These are phyloP conservation scores for Bombyx huttoni DNA, from an alignment of 2,888 invertebrate genomes.

Conservation along the genomic window DNA sequence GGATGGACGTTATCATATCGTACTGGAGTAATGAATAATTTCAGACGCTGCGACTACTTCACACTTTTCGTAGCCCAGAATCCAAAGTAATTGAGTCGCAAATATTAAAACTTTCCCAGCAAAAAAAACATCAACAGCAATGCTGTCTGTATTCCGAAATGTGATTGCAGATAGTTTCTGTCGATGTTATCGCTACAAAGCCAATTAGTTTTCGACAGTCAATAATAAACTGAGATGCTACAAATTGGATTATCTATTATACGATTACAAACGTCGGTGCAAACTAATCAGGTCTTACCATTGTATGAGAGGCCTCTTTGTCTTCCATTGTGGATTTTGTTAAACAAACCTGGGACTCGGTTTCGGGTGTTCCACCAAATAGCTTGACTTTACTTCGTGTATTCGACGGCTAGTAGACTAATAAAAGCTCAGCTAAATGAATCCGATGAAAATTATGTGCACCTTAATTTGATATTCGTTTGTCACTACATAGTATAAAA, in stretches of 20 bases:
- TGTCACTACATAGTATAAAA: too few relatives aligned
- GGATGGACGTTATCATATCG: too few relatives aligned
- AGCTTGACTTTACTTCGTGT: constrained; percentile 9
- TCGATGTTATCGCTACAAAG: constrained; percentile 12
- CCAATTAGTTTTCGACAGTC: constrained; percentile 20
- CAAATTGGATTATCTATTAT: constrained; percentile 39
- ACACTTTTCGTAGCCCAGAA: too few relatives aligned
- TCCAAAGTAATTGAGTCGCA: too few relatives aligned
- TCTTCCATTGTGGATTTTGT: constrained; percentile 16
- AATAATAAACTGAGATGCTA: constrained; percentile 24
- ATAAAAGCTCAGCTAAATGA: neutral
- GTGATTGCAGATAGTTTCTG: constrained; percentile 4
- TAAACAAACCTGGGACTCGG: constrained; percentile 28
- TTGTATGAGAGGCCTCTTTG: constrained; percentile 15
- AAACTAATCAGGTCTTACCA: constrained; percentile 28
- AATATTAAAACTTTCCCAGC: neutral
- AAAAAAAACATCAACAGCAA: neutral
- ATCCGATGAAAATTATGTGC: neutral
- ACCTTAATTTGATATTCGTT: too few relatives aligned
- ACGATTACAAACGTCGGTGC: constrained; percentile 31
- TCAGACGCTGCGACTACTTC: too few relatives aligned
- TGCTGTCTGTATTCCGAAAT: neutral
- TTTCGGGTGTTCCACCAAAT: constrained; percentile 20
- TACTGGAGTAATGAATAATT: too few relatives aligned
- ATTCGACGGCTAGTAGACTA: neutral